These are phyloP conservation scores for Mallotus villosus DNA, from an alignment of 2,797 vertebrate species.

Conservation along the genomic window DNA sequence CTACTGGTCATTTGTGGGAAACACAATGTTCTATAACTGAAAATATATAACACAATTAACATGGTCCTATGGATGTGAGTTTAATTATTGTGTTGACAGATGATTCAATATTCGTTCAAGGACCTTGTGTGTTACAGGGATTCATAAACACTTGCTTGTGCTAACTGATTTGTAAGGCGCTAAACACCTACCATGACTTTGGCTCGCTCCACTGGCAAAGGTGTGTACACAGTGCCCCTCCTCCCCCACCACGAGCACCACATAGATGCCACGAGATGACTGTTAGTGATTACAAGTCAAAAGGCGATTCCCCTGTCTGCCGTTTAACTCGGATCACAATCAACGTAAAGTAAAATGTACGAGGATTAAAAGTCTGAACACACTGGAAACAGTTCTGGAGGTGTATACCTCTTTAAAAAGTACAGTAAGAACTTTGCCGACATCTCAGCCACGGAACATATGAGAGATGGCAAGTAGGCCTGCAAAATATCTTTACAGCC, in stretches of 20 bases:
- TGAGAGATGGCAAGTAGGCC: conserved; percentile 46
- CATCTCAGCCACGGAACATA: conserved; percentile 48
- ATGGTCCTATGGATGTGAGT: too few relatives aligned
- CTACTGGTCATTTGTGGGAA: conserved; percentile 14
- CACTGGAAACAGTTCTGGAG: background rate
- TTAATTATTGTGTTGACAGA: too few relatives aligned
- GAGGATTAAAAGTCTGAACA: background rate
- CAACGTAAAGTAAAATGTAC: background rate
- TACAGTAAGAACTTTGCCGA: background rate
- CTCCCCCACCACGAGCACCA: too few relatives aligned
- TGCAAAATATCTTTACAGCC: conserved; percentile 42
- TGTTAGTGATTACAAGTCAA: background rate
- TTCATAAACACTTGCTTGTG: background rate
- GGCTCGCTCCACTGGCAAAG: background rate
- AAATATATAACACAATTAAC: too few relatives aligned
- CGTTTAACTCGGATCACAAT: too few relatives aligned
- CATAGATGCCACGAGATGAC: background rate
- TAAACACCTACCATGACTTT: background rate
- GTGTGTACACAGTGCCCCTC: too few relatives aligned
- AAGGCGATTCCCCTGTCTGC: background rate
- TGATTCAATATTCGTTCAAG: too few relatives aligned
- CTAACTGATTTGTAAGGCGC: background rate
- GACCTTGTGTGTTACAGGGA: background rate
- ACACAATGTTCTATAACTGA: background rate
- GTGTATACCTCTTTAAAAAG: conserved; percentile 47